phyloP scores from a whole-genome alignment of 2,888 invertebrate genomes.

The Teleogryllus oceanicus region DNA sequence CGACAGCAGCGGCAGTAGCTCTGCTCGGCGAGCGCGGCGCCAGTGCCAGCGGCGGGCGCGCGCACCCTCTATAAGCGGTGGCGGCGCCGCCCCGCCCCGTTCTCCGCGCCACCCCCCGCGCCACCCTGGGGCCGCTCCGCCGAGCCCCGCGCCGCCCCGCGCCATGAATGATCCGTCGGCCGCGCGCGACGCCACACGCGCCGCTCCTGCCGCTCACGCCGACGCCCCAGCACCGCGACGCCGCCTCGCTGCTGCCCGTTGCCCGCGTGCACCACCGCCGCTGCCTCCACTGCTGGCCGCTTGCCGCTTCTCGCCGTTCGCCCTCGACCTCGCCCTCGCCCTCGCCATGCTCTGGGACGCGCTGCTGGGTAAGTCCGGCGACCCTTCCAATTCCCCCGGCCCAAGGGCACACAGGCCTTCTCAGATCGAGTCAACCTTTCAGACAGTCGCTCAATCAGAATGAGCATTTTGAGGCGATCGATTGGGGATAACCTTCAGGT shows the following conservation, averaged over 20 bases:
- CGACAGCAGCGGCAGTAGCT: neutral
- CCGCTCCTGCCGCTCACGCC: neutral
- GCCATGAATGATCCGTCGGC: neutral
- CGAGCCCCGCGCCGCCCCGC: neutral
- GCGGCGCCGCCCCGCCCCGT: neutral
- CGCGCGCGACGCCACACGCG: neutral
- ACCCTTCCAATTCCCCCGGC: too few species aligned
- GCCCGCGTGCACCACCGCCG: neutral
- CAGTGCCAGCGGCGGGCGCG: slow-evolving; percentile 20
- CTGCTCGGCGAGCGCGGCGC: slow-evolving; percentile 11
- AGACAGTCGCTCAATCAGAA: too few species aligned
- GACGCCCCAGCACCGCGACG: neutral
- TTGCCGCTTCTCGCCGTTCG: neutral
- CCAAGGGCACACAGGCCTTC: too few species aligned
- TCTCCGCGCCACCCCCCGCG: slow-evolving; percentile 12
- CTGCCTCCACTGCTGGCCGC: slow-evolving; percentile 19
- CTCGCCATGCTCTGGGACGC: neutral
- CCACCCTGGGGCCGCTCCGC: neutral
- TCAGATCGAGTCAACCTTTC: too few species aligned
- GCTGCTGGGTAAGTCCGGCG: neutral
- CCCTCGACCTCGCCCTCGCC: neutral
- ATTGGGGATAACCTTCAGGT: too few species aligned
- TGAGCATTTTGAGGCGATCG: too few species aligned
- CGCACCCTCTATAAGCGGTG: neutral
- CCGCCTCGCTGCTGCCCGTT: neutral